phyloP scores from a whole-genome alignment of 2,113 vertebrate genomes.

The Carollia perspicillata region DNA sequence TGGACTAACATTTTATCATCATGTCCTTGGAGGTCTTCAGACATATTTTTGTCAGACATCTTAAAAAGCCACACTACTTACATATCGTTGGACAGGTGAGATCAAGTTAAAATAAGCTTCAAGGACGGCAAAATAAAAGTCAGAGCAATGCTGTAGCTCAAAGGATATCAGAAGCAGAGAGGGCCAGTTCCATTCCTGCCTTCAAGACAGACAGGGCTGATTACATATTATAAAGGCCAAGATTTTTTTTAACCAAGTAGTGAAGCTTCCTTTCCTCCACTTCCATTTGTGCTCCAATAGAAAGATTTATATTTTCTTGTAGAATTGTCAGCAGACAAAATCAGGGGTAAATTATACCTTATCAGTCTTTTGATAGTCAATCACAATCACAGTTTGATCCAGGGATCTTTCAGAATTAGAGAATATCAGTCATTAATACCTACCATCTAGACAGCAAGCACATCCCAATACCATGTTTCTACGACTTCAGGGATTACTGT shows the following conservation, averaged over 20 bases:
- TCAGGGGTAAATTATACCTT: not conserved
- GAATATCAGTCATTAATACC: not conserved
- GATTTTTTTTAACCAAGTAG: not conserved
- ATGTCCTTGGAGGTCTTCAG: not conserved
- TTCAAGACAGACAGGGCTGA: not conserved
- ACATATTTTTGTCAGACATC: not conserved
- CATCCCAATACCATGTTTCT: not conserved
- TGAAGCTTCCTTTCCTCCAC: not conserved
- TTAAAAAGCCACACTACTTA: not conserved
- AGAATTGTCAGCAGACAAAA: not conserved
- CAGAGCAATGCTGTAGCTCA: not conserved
- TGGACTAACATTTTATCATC: not conserved
- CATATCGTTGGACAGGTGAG: not conserved
- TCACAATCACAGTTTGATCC: not conserved
- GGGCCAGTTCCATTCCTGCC: not conserved
- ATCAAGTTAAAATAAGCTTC: slow-evolving; percentile 31
- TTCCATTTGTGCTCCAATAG: not conserved
- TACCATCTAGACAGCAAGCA: not conserved
- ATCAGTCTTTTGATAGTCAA: not conserved
- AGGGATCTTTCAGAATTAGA: not conserved
- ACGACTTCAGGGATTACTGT: not conserved
- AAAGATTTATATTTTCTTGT: not conserved
- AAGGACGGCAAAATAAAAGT: not conserved
- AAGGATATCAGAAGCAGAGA: not conserved
- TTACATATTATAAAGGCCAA: not conserved